Percentiles rank a stretch among this genome's conserved stretches.
These are phyloP conservation scores for Platysteira castanea DNA, from an alignment of 2,113 vertebrate genomes.

Conservation along the genomic window DNA sequence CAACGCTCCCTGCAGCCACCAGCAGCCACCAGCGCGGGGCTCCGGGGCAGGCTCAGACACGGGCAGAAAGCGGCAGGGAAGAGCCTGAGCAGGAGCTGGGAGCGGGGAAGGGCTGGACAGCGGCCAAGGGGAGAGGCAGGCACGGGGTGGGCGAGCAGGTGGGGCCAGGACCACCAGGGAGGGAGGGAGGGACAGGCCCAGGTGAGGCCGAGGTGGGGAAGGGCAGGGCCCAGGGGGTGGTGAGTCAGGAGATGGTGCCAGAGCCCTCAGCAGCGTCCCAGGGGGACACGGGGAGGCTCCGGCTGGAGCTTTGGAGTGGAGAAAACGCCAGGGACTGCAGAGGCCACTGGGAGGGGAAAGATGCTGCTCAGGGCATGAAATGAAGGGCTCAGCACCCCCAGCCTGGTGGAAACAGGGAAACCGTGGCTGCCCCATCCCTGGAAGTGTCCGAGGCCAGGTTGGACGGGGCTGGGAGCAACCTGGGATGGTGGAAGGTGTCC, in stretches of 20 bases:
- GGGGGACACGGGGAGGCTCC: rapidly evolving
- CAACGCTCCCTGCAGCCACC: neutral
- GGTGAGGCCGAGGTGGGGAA: neutral
- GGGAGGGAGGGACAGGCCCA: neutral
- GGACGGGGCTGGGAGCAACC: neutral
- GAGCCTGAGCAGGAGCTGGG: neutral
- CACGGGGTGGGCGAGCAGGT: rapidly evolving
- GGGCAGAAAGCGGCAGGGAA: neutral
- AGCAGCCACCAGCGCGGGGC: rapidly evolving
- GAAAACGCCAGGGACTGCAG: neutral
- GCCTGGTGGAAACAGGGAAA: neutral
- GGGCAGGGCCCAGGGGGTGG: neutral
- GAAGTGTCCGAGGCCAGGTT: neutral
- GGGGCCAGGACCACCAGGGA: rapidly evolving
- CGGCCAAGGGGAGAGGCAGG: neutral
- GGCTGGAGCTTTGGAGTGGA: rapidly evolving
- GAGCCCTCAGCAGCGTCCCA: neutral
- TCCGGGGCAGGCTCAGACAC: neutral
- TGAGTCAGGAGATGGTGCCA: neutral
- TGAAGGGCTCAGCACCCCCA: neutral
- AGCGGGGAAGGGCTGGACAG: rapidly evolving
- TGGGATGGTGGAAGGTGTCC: neutral
- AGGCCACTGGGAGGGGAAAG: neutral
- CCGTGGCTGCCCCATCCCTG: neutral
- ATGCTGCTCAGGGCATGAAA: neutral